Conservation (phyloP, 2,888 invertebrate species). For the Drosophila austrosaltans region DNA sequence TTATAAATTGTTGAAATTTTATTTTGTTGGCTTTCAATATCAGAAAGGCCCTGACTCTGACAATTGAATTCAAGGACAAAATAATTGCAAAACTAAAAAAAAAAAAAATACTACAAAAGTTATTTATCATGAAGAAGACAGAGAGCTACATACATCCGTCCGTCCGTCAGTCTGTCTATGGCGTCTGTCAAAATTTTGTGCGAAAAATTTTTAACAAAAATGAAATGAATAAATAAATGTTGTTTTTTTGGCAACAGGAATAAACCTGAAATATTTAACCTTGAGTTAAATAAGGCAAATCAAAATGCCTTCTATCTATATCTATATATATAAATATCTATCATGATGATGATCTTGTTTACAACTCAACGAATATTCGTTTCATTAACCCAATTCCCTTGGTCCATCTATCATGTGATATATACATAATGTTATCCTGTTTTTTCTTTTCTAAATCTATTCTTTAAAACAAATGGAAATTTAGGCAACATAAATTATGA, state of each 20-base stretch:
- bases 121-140: constrained; percentile 53
- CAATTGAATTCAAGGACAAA: constrained; percentile 71
- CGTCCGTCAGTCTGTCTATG: constrained; percentile 33
- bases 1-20: constrained; percentile 7
- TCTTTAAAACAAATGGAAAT: constrained; percentile 7
- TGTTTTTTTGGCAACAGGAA: constrained; percentile 20
- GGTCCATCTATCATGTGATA: constrained; percentile 46
- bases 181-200: constrained; percentile 63
- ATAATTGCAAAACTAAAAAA: constrained; percentile 50
- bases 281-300: constrained; percentile 41
- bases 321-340: constrained; percentile 7
- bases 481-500: constrained; percentile 44
- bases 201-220: constrained; percentile 37
- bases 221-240: constrained; percentile 16
- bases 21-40: constrained; percentile 52
- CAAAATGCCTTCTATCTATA: constrained; percentile 30
- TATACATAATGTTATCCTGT: constrained; percentile 13
- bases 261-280: constrained; percentile 42
- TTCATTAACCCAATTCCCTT: constrained; percentile 58
- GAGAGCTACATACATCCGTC: constrained; percentile 34
- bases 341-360: constrained; percentile 17
- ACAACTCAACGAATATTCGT: neutral
- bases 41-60: constrained; percentile 71
- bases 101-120: constrained; percentile 39
- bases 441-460: neutral